Percentiles rank a stretch among this genome's conserved stretches.
phyloP scores from a whole-genome alignment of 2,797 vertebrate genomes.

The Leptoclinus maculatus region DNA sequence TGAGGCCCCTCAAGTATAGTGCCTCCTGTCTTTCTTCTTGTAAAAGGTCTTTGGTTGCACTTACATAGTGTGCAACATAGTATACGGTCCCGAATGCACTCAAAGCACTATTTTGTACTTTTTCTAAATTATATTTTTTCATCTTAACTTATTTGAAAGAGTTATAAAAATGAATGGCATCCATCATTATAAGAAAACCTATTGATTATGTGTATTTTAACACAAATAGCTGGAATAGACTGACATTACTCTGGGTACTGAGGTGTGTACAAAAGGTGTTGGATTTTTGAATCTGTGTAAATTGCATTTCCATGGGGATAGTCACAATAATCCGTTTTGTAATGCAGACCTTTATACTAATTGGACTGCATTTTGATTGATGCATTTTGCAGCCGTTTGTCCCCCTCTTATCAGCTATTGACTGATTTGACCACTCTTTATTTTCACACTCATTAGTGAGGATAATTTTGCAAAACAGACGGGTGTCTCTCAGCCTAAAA shows the following conservation, averaged over 20 bases:
- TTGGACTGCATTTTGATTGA: constrained; percentile 30
- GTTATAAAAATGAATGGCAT: not conserved
- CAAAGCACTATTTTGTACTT: not conserved
- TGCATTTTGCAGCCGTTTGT: constrained; percentile 41
- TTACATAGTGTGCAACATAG: not conserved
- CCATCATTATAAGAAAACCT: not conserved
- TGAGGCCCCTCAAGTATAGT: constrained; percentile 19
- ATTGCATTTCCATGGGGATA: constrained; percentile 22
- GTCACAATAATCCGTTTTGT: constrained; percentile 13
- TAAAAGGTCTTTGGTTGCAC: constrained; percentile 17
- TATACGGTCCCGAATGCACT: not conserved
- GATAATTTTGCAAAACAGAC: constrained; percentile 56
- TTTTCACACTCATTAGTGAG: constrained; percentile 57
- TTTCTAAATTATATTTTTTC: not conserved
- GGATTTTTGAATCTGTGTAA: not conserved
- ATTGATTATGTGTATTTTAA: not conserved
- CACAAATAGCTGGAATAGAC: not conserved
- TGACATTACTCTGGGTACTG: not conserved
- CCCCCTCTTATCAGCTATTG: constrained; percentile 48
- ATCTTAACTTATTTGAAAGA: not conserved
- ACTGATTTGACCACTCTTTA: constrained; percentile 52
- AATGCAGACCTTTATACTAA: constrained; percentile 30
- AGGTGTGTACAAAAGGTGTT: constrained; percentile 4
- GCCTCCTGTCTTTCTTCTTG: not conserved
- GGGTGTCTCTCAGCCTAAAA: constrained; percentile 31